A percentile compares a stretch with the other conserved stretches of the same genome.
phyloP scores from a whole-genome alignment of 35 echinoderm and acorn worm genomes.

The Holothuria glaberrima region DNA sequence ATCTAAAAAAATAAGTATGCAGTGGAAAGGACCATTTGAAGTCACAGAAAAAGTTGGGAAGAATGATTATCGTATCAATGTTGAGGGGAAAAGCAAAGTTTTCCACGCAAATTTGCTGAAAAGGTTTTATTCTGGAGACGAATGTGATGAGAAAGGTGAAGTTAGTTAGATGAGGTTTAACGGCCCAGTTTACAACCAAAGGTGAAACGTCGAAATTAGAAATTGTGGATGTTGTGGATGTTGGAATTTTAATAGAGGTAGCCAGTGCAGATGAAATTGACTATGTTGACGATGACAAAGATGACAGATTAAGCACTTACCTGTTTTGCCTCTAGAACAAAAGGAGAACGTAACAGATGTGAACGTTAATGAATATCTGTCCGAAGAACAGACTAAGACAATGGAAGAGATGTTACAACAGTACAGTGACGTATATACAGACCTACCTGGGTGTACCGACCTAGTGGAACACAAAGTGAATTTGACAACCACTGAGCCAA shows the following conservation, averaged over 20 bases:
- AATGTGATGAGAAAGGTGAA: too few species aligned
- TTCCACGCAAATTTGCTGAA: slow-evolving; percentile 62
- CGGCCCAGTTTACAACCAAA: too few species aligned
- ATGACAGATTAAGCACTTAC: neutral
- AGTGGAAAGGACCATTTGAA: too few species aligned
- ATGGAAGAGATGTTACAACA: neutral
- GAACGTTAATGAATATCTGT: neutral
- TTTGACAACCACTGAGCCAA: slow-evolving; percentile 55
- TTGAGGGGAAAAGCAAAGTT: slow-evolving; percentile 39
- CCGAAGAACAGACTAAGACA: neutral
- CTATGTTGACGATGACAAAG: neutral
- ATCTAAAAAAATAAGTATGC: slow-evolving; percentile 28
- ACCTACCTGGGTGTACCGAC: slow-evolving; percentile 55
- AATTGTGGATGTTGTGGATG: neutral
- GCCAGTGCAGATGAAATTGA: too few species aligned
- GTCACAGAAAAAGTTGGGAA: too few species aligned
- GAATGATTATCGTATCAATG: slow-evolving; percentile 39
- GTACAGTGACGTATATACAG: slow-evolving; percentile 45
- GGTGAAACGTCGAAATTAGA: too few species aligned
- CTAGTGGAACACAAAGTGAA: too few species aligned
- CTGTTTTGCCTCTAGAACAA: neutral
- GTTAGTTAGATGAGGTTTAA: too few species aligned
- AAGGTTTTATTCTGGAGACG: neutral
- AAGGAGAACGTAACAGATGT: too few species aligned
- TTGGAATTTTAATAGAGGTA: neutral